Base-by-base conservation (phyloP, 2,888 invertebrate species). In the Caenorhabditis sp. region DNA sequence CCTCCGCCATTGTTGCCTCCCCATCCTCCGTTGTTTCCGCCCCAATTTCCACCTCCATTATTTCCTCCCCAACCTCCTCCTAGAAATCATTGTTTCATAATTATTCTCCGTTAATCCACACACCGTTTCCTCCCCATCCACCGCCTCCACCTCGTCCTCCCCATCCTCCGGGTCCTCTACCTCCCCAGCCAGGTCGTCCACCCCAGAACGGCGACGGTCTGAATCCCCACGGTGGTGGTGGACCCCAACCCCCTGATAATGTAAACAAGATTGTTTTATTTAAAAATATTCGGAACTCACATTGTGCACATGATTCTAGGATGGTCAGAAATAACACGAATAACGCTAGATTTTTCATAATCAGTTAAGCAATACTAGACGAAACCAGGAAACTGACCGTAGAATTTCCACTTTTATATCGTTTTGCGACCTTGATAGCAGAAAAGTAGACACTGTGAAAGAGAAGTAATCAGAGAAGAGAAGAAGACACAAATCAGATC, bases 211-310 rank as follows among this genome's bases (percentile, higher is more conserved):
- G 77, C 0, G 58, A 69, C 0, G 80, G 80, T 51, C 69, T 26
- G 54, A 63, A 72, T 47, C 70, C 70, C 64, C 79, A 64, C 26
- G 79, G 79, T 10, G 70, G 31, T 61, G 79, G 80, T 49, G 56
- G 63, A 54, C 79, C 72, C 66, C 69, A 81, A 16, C 80, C 80
- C 69, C 74, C 80, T 81, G n/a, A n/a, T n/a, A n/a, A n/a, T n/a
- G 47, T 38, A 80, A 63, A 73, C 1, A 31, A 35, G 8, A 19
- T 35, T 7, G 8, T 22, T 14, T 1, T 19, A 49, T 49, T 47
- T 26, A 0, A 10, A 38, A 47, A 63, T 26, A 44, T 12, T 56
- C 16, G 6, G 26, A 28, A 54, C 63, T 58, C 24, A 74, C 80
- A 80, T 58, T 73, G 80, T 38, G 59, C 76, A 12, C 14, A 22